These are phyloP conservation scores for Dichetophora obliterata DNA, from an alignment of 2,888 invertebrate genomes.

Conservation along the genomic window DNA sequence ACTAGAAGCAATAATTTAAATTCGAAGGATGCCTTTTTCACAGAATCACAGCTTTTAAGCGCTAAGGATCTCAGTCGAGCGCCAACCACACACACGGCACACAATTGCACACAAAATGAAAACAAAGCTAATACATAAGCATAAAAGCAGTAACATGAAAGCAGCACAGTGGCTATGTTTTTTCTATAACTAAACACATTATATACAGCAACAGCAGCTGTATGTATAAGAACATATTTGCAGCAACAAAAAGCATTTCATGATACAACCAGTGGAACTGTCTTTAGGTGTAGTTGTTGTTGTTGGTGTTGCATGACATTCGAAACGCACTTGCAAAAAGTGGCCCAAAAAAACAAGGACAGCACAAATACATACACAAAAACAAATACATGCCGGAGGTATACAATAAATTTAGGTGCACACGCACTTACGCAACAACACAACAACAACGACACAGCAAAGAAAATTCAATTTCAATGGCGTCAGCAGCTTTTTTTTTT, in stretches of 20 bases:
- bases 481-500: background rate
- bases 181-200: background rate
- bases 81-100: background rate
- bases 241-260: background rate
- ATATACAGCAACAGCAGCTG: background rate
- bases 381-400: background rate
- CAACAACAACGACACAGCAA: background rate
- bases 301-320: background rate
- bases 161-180: background rate
- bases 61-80: too few species aligned
- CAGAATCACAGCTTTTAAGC: too few species aligned
- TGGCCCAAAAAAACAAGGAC: background rate
- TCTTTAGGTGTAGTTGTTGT: background rate
- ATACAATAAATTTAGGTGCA: background rate
- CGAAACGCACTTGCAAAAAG: conserved; percentile 12
- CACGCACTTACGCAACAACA: background rate
- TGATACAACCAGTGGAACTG: background rate
- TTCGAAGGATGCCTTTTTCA: too few species aligned
- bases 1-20: too few species aligned
- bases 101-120: background rate
- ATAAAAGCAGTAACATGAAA: background rate
- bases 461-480: conserved; percentile 8
- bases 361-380: background rate
- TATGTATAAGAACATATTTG: background rate
- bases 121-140: background rate